Conservation (phyloP, 64 coral and sea anemone genomes). For the Trachythela sp. region DNA sequence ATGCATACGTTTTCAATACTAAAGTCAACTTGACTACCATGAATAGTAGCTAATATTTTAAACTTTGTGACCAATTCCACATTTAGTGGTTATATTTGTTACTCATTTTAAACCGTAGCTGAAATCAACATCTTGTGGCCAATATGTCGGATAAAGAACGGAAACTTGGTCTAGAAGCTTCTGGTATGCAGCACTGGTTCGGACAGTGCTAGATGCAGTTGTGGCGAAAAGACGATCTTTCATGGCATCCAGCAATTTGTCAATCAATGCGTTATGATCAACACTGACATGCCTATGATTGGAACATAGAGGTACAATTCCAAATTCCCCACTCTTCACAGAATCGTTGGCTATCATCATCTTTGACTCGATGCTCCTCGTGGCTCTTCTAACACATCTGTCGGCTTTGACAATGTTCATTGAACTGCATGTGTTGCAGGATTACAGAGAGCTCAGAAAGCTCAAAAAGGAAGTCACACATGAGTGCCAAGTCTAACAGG, state of each 20-base stretch:
- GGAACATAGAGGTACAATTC: background rate
- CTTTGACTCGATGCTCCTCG: background rate
- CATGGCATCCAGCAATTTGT: background rate
- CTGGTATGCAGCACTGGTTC: background rate
- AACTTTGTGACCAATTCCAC: too few relatives aligned
- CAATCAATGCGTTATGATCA: background rate
- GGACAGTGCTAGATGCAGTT: background rate
- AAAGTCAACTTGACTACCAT: too few relatives aligned
- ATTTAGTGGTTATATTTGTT: too few relatives aligned
- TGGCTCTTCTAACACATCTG: background rate
- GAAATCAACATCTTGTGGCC: background rate
- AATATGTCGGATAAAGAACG: background rate
- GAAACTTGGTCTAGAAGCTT: background rate
- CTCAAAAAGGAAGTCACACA: background rate
- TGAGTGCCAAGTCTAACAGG: background rate
- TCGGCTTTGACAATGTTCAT: background rate
- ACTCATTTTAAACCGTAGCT: conserved; percentile 12
- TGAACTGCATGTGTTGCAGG: background rate
- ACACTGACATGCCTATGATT: background rate
- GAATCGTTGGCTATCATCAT: background rate
- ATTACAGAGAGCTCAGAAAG: background rate
- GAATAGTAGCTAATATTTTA: too few relatives aligned
- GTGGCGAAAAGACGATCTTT: background rate
- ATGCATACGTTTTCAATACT: too few relatives aligned
- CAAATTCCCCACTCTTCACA: background rate